phyloP scores from a whole-genome alignment of 2,113 vertebrate genomes.

The Mixornis gularis region DNA sequence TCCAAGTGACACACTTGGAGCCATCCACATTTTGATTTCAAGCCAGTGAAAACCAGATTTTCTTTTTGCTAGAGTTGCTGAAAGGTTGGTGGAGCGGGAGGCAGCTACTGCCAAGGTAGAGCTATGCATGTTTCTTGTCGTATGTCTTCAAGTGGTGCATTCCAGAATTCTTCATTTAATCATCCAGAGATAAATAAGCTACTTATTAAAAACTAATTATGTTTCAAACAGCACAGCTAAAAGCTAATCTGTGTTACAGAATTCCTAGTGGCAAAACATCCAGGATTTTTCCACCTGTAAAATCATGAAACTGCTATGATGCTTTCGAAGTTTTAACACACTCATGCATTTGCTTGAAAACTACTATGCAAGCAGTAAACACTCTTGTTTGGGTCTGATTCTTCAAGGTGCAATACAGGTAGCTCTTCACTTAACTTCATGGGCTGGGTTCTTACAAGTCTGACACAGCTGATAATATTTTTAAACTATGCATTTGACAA shows the following conservation, averaged over 20 bases:
- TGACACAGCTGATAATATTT: not conserved
- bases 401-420: not conserved
- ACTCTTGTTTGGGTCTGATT: not conserved
- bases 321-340: constrained; percentile 47
- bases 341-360: not conserved
- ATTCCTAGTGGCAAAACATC: constrained; percentile 32
- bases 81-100: not conserved
- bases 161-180: constrained; percentile 24
- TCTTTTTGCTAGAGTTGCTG: not conserved
- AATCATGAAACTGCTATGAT: constrained; percentile 33
- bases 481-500: not conserved
- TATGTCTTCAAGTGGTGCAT: constrained; percentile 32
- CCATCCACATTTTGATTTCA: not conserved
- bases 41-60: not conserved
- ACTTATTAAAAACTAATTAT: constrained; percentile 18
- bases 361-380: not conserved
- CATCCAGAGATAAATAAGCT: constrained; percentile 34
- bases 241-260: not conserved
- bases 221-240: constrained; percentile 8
- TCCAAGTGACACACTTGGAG: not conserved
- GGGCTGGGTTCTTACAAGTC: not conserved
- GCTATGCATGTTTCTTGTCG: not conserved
- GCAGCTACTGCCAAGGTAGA: not conserved
- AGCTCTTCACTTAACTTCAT: not conserved
- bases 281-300: constrained; percentile 17